A percentile compares a stretch with the other conserved stretches of the same genome.
Evolutionary conservation across 1,140 invertebrate genomes (phyloP).

Genomic region (Aphaenogaster rudis): DNA sequence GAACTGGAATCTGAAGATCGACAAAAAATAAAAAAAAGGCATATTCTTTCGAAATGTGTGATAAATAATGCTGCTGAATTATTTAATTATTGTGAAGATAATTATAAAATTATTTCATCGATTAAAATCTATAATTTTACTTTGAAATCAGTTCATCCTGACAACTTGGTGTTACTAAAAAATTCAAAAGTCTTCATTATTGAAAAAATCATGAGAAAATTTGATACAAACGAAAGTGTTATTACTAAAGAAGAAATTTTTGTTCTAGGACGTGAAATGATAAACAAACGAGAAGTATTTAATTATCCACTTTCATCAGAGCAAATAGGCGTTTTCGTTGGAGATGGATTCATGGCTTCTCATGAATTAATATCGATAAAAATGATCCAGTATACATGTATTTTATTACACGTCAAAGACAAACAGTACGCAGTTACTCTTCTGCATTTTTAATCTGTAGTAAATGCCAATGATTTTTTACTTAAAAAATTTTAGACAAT

Average conservation of each 20-base stretch:
- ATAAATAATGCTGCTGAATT: background rate
- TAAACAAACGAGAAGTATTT: background rate
- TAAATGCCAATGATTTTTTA: too few relatives aligned
- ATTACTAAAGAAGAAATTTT: background rate
- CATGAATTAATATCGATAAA: background rate
- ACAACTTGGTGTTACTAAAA: background rate
- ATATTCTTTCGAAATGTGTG: background rate
- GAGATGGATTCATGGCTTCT: background rate
- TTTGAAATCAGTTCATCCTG: slow-evolving; percentile 3
- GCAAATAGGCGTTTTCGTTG: background rate
- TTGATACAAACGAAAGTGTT: background rate
- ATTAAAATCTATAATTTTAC: slow-evolving; percentile 1
- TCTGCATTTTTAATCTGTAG: background rate
- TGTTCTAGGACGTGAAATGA: slow-evolving; percentile 2
- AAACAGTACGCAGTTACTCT: background rate
- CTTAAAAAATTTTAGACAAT: too few relatives aligned
- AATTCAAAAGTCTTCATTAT: background rate
- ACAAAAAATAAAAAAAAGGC: background rate
- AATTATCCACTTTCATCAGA: slow-evolving; percentile 4
- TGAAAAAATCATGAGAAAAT: background rate
- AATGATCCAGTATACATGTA: background rate
- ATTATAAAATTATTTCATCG: slow-evolving; percentile 18
- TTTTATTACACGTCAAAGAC: background rate
- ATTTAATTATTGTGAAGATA: background rate
- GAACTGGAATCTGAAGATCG: background rate